These are phyloP conservation scores for Halichoeres trimaculatus DNA, from an alignment of 2,113 vertebrate genomes.

Conservation along the genomic window DNA sequence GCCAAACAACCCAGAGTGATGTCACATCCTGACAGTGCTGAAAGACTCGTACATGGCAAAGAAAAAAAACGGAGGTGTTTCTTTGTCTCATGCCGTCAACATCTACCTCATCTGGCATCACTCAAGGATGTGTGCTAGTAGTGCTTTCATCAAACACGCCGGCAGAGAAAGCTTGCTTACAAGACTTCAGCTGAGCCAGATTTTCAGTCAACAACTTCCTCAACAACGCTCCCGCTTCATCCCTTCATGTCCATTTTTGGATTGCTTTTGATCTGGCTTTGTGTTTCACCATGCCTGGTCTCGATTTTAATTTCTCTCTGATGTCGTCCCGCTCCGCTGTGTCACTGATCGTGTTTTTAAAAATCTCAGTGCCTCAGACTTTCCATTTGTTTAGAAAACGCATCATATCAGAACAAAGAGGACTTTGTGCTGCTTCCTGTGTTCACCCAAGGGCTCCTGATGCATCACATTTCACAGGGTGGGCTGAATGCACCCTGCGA, in stretches of 20 bases:
- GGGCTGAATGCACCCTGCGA: background rate
- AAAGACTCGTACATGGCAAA: background rate
- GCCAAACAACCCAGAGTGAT: background rate
- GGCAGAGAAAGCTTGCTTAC: background rate
- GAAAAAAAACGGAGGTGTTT: background rate
- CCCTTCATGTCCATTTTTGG: slow-evolving; percentile 15
- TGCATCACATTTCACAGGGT: background rate
- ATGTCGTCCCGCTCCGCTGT: background rate
- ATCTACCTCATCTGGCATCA: background rate
- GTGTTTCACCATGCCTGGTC: background rate
- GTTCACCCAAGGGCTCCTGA: background rate
- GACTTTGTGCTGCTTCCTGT: background rate
- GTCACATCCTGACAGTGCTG: slow-evolving; percentile 7
- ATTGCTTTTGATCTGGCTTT: slow-evolving; percentile 7
- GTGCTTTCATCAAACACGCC: slow-evolving; percentile 9
- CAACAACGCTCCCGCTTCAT: background rate
- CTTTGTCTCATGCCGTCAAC: background rate
- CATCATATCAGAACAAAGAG: background rate
- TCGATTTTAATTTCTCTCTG: background rate
- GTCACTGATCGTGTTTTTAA: background rate
- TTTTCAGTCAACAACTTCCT: slow-evolving; percentile 1
- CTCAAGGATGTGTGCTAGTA: background rate
- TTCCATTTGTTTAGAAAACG: slow-evolving; percentile 1
- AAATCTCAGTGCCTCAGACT: background rate
- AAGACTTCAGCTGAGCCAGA: slow-evolving; percentile 17